A percentile compares a stretch with the other conserved stretches of the same genome.
phyloP scores from a whole-genome alignment of 2,888 invertebrate genomes.

The Andrena camellia region DNA sequence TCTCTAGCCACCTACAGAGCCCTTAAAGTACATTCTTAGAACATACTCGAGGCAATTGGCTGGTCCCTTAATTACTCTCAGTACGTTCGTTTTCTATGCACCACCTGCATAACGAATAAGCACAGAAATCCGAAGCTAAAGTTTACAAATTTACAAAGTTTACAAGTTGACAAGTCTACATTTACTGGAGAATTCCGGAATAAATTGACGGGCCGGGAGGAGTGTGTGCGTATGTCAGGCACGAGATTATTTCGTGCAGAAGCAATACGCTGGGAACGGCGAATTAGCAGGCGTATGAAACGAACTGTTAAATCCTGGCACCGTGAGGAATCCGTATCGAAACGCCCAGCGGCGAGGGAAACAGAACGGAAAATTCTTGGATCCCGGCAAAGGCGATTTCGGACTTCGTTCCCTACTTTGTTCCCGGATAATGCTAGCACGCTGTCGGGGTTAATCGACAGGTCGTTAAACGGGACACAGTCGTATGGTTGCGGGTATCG shows the following conservation, averaged over 20 bases:
- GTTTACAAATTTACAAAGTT: too few relatives aligned
- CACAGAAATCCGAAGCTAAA: too few relatives aligned
- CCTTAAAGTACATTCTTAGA: too few relatives aligned
- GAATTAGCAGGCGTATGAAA: slow-evolving; percentile 38
- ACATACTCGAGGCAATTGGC: too few relatives aligned
- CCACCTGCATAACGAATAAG: too few relatives aligned
- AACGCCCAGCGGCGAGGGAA: slow-evolving; percentile 15
- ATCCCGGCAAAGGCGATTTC: slow-evolving; percentile 28
- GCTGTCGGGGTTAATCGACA: slow-evolving; percentile 40
- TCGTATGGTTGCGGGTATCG: slow-evolving; percentile 40
- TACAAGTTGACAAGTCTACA: too few relatives aligned
- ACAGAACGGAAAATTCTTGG: slow-evolving; percentile 53
- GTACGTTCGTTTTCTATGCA: too few relatives aligned
- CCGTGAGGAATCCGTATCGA: slow-evolving; percentile 20
- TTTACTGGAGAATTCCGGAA: too few relatives aligned
- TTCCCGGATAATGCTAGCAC: slow-evolving; percentile 31
- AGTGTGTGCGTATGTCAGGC: not conserved
- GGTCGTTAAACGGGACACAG: slow-evolving; percentile 27
- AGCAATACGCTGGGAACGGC: slow-evolving; percentile 8
- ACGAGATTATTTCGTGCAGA: slow-evolving; percentile 6
- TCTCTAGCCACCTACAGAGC: too few relatives aligned
- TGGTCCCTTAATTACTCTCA: too few relatives aligned
- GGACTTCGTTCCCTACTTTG: slow-evolving; percentile 5
- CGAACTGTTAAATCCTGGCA: slow-evolving; percentile 52
- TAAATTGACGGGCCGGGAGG: too few relatives aligned